Conservation (phyloP, 2,113 vertebrate genomes). For the Hystrix cristata region DNA sequence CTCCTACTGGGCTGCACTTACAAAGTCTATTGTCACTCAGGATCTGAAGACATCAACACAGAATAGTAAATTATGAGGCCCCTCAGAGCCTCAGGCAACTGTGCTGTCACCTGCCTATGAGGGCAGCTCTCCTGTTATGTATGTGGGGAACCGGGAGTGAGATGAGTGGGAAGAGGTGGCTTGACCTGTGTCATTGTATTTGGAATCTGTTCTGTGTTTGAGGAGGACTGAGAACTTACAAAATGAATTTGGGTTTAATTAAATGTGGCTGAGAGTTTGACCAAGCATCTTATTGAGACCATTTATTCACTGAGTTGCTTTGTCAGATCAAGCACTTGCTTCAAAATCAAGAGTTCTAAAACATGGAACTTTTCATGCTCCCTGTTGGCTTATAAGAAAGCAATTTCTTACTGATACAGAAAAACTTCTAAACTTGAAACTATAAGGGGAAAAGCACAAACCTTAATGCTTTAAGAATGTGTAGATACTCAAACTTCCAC, state of each 20-base stretch:
- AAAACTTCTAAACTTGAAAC: neutral
- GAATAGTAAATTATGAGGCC: neutral
- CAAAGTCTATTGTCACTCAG: neutral
- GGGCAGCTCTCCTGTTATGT: neutral
- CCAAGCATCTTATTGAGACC: neutral
- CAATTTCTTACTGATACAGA: neutral
- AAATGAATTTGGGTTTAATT: conserved; percentile 34
- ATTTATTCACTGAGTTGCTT: neutral
- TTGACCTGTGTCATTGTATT: neutral
- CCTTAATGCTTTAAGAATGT: neutral
- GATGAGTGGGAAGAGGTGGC: neutral
- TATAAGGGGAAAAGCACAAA: neutral
- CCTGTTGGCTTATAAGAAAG: neutral
- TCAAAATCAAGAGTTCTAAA: conserved; percentile 15
- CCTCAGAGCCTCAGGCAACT: neutral
- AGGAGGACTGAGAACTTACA: neutral
- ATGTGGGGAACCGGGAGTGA: neutral
- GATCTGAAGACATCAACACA: neutral
- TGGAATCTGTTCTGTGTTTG: neutral
- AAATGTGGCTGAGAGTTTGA: neutral
- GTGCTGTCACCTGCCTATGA: rapidly evolving
- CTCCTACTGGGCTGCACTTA: neutral
- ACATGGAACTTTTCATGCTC: neutral
- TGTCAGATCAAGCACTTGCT: neutral
- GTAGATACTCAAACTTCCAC: neutral